Percentiles rank a stretch among this genome's conserved stretches.
Conservation (phyloP, 64 coral and sea anemone species). For the Stylophora pistillata region DNA sequence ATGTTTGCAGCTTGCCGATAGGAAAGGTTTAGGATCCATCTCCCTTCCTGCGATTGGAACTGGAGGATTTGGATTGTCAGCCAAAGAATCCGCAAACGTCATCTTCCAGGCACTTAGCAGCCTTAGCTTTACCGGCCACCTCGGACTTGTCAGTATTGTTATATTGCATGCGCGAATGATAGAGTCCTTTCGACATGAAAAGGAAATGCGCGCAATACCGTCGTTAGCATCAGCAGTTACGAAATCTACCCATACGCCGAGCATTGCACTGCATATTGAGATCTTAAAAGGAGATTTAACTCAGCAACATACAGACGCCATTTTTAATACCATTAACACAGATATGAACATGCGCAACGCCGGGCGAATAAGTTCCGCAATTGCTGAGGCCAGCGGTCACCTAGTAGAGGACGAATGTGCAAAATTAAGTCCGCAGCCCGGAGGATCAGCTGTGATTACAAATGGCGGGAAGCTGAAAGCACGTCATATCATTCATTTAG, state of each 20-base stretch:
- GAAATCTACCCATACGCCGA: too few relatives aligned
- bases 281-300: conserved; percentile 55
- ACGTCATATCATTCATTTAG: conserved; percentile 1
- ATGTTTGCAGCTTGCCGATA: conserved; percentile 24
- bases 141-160: neutral
- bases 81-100: neutral
- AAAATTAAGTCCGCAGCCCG: conserved; percentile 29
- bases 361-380: conserved; percentile 53
- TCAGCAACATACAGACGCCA: conserved; percentile 52
- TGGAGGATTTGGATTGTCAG: neutral
- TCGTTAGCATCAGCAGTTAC: too few relatives aligned
- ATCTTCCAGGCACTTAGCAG: conserved; percentile 35
- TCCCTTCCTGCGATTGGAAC: conserved; percentile 53
- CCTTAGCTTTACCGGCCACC: too few relatives aligned
- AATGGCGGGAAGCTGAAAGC: conserved; percentile 26
- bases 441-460: conserved; percentile 69
- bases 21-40: neutral
- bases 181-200: neutral
- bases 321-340: conserved; percentile 53
- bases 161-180: neutral
- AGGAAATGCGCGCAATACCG: neutral
- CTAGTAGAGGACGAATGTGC: conserved; percentile 53
- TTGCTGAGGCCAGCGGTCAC: conserved; percentile 18
- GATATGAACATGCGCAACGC: conserved; percentile 63
- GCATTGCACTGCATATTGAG: too few relatives aligned